Base-by-base conservation (phyloP, 2,797 vertebrate species). In the Enteromius thamalakanensis region DNA sequence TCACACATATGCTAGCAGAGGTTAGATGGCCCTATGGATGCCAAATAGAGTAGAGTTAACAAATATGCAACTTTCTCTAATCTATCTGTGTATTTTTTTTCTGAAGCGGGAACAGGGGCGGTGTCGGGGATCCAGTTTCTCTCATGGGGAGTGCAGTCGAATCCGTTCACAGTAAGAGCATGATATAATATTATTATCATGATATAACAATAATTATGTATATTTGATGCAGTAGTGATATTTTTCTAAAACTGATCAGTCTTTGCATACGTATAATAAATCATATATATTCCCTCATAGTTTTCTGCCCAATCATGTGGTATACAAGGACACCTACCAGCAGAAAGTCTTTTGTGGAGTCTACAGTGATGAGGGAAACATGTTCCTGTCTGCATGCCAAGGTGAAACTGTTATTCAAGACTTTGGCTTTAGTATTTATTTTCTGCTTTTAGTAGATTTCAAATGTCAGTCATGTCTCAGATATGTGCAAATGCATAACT, bases 271-370 rank as follows among this genome's bases (percentile, higher is more conserved):
- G 76, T 58, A 17, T 83, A 21, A 87, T 87, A 55, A 53, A 72
- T 67, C 40, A 49, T 21, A 23, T 70, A 79, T 23, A 87, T 55
- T 86, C 91, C 65, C 84, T 84, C 83, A 23, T 23, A 98, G 97
- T 91, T 98, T 97, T 91, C 93, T 98, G 89, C 97, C 97, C 90
- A 98, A 97, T 87, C 93, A 96, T 81, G 93, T 97, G 64, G 91
- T 91, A 79, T 95, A 95, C 91, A 96, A 94, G 67, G 96, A 97
- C 84, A 94, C 92, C 4, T 98, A 97, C 90, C 93, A 95, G 81
- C 97, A 98, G 94, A 98, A 98, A 92, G 96, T 95, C 37, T 98
- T 98, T 93, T 98, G 97, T 85, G 97, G 97, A 10, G 91, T 98
- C 67, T 98, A 97, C 92, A 97, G 96, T 42, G 93, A 95, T 69